A percentile compares a stretch with the other conserved stretches of the same genome.
phyloP scores from a whole-genome alignment of 2,797 vertebrate genomes.

The Cynopterus sphinx region DNA sequence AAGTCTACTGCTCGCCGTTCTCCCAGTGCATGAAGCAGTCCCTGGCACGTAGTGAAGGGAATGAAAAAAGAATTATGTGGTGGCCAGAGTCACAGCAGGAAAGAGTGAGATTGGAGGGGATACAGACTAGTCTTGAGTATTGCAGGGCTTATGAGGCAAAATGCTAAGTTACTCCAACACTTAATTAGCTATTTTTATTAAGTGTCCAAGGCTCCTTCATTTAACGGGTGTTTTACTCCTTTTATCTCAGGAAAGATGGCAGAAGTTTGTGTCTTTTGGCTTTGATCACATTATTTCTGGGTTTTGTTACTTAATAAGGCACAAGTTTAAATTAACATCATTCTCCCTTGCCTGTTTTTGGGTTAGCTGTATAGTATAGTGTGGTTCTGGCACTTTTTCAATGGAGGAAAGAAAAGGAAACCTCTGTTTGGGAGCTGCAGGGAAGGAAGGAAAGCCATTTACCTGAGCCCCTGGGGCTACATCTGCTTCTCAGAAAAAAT shows the following conservation, averaged over 20 bases:
- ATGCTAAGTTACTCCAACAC: conserved; percentile 76
- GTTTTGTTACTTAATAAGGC: conserved; percentile 82
- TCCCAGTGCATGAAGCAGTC: neutral
- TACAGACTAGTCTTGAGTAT: conserved; percentile 46
- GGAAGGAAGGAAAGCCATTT: conserved; percentile 57
- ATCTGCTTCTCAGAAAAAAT: conserved; percentile 71
- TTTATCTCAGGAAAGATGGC: conserved; percentile 81
- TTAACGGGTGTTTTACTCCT: conserved; percentile 78
- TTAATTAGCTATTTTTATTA: conserved; percentile 83
- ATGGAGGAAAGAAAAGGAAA: conserved; percentile 70
- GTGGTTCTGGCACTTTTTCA: conserved; percentile 76
- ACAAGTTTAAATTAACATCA: conserved; percentile 81
- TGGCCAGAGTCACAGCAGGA: conserved; percentile 48
- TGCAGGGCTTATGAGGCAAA: conserved; percentile 49
- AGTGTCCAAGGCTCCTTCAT: conserved; percentile 76
- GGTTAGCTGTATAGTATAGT: conserved; percentile 70
- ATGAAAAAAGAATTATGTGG: conserved; percentile 52
- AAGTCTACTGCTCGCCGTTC: neutral
- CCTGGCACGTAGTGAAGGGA: conserved; percentile 49
- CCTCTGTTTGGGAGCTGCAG: conserved; percentile 56
- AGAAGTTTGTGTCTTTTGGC: conserved; percentile 82
- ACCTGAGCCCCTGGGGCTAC: conserved; percentile 70
- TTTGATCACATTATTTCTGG: conserved; percentile 82
- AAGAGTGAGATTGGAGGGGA: conserved; percentile 57
- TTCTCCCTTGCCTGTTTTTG: conserved; percentile 73